Conservation (phyloP, 2,797 vertebrate genomes). For the Sorex maritimensis region DNA sequence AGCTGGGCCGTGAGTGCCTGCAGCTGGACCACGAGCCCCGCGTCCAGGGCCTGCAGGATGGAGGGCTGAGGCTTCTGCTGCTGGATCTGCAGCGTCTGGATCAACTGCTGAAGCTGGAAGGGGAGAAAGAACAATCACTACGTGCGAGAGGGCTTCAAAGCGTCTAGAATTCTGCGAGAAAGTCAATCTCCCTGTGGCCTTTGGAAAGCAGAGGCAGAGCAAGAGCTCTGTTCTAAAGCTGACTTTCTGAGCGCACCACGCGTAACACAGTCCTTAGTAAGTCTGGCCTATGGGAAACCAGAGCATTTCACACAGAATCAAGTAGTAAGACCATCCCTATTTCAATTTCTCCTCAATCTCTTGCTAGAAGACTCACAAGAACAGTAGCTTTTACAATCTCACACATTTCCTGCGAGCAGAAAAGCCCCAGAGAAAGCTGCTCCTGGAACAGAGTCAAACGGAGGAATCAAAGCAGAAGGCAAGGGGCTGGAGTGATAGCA, state of each 20-base stretch:
- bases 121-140: slow-evolving; percentile 47
- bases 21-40: slow-evolving; percentile 97
- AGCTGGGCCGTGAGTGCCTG: slow-evolving; percentile 99
- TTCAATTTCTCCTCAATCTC: slow-evolving; percentile 25
- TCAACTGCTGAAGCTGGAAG: slow-evolving; percentile 97
- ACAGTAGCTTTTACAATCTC: slow-evolving; percentile 2
- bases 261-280: not conserved
- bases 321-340: not conserved
- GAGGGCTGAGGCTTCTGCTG: slow-evolving; percentile 99
- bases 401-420: slow-evolving; percentile 9
- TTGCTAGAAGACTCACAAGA: not conserved
- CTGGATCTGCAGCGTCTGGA: slow-evolving; percentile 98
- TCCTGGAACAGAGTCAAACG: not conserved
- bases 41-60: slow-evolving; percentile 97
- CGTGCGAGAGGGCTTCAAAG: not conserved
- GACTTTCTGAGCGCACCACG: not conserved
- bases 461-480: too few relatives aligned
- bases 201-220: slow-evolving; percentile 9
- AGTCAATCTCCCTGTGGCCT: slow-evolving; percentile 11
- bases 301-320: slow-evolving; percentile 24
- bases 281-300: slow-evolving; percentile 33
- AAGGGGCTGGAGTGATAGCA: too few relatives aligned
- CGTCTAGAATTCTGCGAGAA: not conserved
- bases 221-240: too few relatives aligned
- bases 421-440: not conserved